Conservation (phyloP, 2,113 vertebrate genomes). For the Echinops telfairi region DNA sequence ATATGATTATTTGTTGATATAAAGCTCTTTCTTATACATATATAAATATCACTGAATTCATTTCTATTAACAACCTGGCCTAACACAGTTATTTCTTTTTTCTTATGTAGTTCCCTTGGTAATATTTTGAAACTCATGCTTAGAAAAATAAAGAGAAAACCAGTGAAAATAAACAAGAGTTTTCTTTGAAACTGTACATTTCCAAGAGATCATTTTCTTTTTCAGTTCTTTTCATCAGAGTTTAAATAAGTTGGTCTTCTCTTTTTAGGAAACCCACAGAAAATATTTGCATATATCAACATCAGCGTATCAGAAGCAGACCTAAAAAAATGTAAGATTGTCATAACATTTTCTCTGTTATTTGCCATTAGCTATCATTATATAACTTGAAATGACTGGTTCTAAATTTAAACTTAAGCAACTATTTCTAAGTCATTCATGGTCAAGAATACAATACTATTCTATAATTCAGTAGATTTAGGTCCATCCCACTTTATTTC, state of each 20-base stretch:
- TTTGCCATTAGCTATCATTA: constrained; percentile 3
- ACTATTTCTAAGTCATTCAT: not conserved
- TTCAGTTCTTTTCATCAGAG: not conserved
- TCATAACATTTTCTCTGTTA: not conserved
- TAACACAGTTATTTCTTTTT: not conserved
- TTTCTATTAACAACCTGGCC: no score
- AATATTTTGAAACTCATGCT: constrained; percentile 36
- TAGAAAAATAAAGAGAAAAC: constrained; percentile 2
- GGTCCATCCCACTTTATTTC: not conserved
- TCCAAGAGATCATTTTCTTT: not conserved
- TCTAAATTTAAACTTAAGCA: constrained; percentile 7
- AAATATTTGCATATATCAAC: constrained; percentile 95
- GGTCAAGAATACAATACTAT: not conserved
- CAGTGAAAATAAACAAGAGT: constrained; percentile 6
- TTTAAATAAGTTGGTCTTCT: constrained; percentile 21
- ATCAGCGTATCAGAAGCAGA: constrained; percentile 90
- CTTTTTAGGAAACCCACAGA: constrained; percentile 91
- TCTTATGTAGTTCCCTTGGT: not conserved
- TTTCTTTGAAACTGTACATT: constrained; percentile 49
- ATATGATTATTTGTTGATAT: no score
- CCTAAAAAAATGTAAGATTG: constrained; percentile 91
- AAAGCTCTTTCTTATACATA: no score
- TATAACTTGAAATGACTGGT: constrained; percentile 52
- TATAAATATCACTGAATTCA: no score
- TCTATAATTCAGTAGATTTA: not conserved